Percentiles rank a stretch among this genome's conserved stretches.
Evolutionary conservation across 2,888 invertebrate species (phyloP).

Genomic region (Pogonocherus hispidulus): DNA sequence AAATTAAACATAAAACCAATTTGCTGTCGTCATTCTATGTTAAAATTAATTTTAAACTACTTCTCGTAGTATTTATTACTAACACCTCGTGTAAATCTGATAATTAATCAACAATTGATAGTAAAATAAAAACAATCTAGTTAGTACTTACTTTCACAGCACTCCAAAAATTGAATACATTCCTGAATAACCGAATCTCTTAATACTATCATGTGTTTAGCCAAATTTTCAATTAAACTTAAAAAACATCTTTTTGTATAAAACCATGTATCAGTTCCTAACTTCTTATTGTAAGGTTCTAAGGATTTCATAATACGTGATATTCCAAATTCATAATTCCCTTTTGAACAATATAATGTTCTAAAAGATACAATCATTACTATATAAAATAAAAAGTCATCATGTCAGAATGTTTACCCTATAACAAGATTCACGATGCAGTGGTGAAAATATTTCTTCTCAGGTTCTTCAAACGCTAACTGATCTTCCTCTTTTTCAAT

Average conservation of each 20-base stretch:
- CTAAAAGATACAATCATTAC: slow-evolving; percentile 66
- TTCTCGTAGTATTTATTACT: too few species aligned
- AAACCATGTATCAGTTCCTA: slow-evolving; percentile 99
- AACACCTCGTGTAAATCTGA: too few species aligned
- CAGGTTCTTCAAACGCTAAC: slow-evolving; percentile 91
- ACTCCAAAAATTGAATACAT: slow-evolving; percentile 89
- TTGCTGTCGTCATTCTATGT: too few species aligned
- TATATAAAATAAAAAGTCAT: too few species aligned
- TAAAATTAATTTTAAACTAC: too few species aligned
- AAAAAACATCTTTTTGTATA: slow-evolving; percentile 97
- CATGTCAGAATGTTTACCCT: slow-evolving; percentile 74
- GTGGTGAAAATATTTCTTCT: slow-evolving; percentile 93
- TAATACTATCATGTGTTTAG: slow-evolving; percentile 91
- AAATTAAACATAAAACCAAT: too few species aligned
- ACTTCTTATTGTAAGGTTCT: slow-evolving; percentile 92
- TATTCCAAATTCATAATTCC: slow-evolving; percentile 99
- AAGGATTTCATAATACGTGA: slow-evolving; percentile 97
- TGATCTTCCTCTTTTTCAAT: slow-evolving; percentile 98
- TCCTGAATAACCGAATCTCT: slow-evolving; percentile 90
- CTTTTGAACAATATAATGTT: slow-evolving; percentile 97
- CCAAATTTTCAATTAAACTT: slow-evolving; percentile 90
- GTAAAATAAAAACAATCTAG: neutral
- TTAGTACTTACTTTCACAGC: slow-evolving; percentile 80
- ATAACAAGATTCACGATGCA: slow-evolving; percentile 99
- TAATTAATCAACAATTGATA: neutral